These are phyloP conservation scores for Lysandra coridon DNA, from an alignment of 2,888 invertebrate genomes.

Conservation along the genomic window DNA sequence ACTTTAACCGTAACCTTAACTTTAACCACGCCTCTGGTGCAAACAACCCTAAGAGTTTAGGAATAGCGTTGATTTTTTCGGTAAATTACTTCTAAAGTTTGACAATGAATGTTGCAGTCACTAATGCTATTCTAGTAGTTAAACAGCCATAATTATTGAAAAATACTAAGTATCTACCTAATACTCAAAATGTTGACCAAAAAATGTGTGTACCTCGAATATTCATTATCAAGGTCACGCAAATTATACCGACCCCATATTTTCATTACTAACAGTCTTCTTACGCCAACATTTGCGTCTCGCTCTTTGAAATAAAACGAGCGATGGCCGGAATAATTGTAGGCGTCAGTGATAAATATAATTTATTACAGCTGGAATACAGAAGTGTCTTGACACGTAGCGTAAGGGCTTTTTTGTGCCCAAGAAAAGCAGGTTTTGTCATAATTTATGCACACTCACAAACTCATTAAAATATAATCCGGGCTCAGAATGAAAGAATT, in stretches of 20 bases:
- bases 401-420: slow-evolving; percentile 39
- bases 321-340: slow-evolving; percentile 36
- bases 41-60: no score
- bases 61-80: background rate
- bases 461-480: slow-evolving; percentile 41
- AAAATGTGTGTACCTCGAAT: background rate
- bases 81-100: background rate
- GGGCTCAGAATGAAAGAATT: slow-evolving; percentile 27
- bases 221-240: background rate
- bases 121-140: background rate
- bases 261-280: slow-evolving; percentile 18
- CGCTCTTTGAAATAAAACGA: slow-evolving; percentile 40
- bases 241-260: background rate
- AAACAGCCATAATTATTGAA: background rate
- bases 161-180: background rate
- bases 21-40: no score
- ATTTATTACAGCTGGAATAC: slow-evolving; percentile 40
- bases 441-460: slow-evolving; percentile 44
- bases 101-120: background rate
- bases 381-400: slow-evolving; percentile 41
- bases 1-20: no score
- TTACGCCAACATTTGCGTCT: slow-evolving; percentile 34
- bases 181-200: background rate
- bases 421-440: slow-evolving; percentile 38
- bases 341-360: slow-evolving; percentile 38